Evolutionary conservation across 2,888 invertebrate species (phyloP).

Genomic region (Protonemura montana): DNA sequence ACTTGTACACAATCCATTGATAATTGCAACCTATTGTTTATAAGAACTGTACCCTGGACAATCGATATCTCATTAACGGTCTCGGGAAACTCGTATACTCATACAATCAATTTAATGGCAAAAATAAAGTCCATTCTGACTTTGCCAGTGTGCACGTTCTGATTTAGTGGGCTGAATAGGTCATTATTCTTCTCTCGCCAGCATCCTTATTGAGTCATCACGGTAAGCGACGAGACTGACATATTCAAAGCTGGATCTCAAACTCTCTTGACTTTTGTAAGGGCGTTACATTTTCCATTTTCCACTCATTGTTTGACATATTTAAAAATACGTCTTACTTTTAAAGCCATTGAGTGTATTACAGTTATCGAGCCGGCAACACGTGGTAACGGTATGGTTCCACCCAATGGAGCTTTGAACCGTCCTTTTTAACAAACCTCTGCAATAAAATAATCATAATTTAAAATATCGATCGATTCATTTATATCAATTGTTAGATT

Average conservation of each 20-base stretch:
- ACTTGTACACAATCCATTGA: conserved; percentile 19
- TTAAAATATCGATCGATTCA: no score
- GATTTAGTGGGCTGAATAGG: background rate
- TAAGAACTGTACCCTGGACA: background rate
- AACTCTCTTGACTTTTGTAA: background rate
- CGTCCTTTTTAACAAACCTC: no score
- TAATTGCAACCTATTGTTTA: conserved; percentile 8
- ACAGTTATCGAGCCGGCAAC: no score
- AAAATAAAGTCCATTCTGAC: background rate
- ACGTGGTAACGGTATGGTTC: no score
- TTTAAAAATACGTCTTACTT: background rate
- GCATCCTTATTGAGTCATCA: conserved; percentile 3
- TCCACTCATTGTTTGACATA: background rate
- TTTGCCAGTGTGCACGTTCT: background rate
- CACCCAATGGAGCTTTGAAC: no score
- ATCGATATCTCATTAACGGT: conserved; percentile 13
- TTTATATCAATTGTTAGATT: no score
- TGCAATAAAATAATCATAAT: no score
- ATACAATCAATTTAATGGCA: conserved; percentile 9
- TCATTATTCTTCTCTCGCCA: background rate
- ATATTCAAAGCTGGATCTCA: background rate
- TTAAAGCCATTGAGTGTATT: no score
- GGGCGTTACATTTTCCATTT: background rate
- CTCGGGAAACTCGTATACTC: background rate
- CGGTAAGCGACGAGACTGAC: background rate